Evolutionary conservation across 2,113 vertebrate species (phyloP).

Genomic region (Casuarius casuarius): DNA sequence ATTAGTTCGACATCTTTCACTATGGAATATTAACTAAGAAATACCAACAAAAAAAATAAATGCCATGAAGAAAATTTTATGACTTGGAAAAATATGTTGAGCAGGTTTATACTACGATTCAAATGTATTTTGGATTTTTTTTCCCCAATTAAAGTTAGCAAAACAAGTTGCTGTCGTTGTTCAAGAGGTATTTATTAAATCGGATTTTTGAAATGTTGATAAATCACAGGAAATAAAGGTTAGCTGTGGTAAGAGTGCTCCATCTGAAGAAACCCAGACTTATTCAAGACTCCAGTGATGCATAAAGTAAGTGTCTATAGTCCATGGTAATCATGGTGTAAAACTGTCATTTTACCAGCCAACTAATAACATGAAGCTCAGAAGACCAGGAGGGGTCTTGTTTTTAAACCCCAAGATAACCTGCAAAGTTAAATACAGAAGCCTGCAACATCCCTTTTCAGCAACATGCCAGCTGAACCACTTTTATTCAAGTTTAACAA

Average conservation of each 20-base stretch:
- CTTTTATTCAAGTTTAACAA: background rate
- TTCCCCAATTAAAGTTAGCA: background rate
- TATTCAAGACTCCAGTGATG: background rate
- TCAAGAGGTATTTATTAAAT: background rate
- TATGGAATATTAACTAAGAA: slow-evolving; percentile 45
- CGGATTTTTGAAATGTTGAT: background rate
- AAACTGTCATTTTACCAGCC: background rate
- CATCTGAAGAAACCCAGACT: background rate
- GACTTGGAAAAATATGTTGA: slow-evolving; percentile 43
- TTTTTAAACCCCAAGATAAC: background rate
- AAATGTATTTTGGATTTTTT: slow-evolving; percentile 11
- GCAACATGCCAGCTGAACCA: background rate
- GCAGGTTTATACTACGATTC: slow-evolving; percentile 8
- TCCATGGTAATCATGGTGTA: no score
- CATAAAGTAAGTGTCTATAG: background rate
- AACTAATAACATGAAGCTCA: background rate
- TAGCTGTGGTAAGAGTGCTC: background rate
- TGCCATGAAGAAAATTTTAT: slow-evolving; percentile 21
- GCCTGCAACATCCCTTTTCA: background rate
- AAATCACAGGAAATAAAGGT: background rate
- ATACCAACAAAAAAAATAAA: slow-evolving; percentile 40
- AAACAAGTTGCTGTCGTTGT: background rate
- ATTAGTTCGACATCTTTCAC: slow-evolving; percentile 63
- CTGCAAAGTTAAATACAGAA: background rate
- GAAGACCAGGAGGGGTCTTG: background rate